Evolutionary conservation across 2,113 vertebrate species (phyloP).

Genomic region (Casuarius casuarius): DNA sequence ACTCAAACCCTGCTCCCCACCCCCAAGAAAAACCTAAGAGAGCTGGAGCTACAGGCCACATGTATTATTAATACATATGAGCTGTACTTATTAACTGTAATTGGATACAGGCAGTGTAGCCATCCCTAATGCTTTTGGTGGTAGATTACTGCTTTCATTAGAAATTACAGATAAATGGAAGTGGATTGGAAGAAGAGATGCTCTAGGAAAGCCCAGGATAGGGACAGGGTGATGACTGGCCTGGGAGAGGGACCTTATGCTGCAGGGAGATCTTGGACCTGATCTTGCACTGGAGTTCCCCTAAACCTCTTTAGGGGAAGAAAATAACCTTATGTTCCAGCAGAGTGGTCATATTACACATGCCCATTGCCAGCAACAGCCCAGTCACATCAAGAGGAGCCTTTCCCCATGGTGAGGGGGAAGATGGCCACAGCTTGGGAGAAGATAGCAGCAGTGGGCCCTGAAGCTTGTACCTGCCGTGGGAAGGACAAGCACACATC

Average conservation of each 20-base stretch:
- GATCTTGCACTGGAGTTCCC: background rate
- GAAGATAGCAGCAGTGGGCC: background rate
- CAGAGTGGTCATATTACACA: background rate
- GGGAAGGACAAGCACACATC: background rate
- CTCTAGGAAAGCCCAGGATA: background rate
- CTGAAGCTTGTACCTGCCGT: background rate
- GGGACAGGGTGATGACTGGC: background rate
- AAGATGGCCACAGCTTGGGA: background rate
- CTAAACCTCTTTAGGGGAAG: background rate
- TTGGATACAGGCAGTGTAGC: background rate
- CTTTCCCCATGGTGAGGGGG: background rate
- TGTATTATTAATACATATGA: background rate
- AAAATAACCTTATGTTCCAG: background rate
- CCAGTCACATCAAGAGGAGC: background rate
- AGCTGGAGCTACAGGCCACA: background rate
- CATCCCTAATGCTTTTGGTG: background rate
- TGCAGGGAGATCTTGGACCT: fast-evolving
- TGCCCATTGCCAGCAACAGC: background rate
- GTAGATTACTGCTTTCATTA: background rate
- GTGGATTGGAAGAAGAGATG: background rate
- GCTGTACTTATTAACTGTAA: background rate
- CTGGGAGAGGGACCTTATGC: background rate
- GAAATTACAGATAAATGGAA: background rate
- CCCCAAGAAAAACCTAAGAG: background rate
- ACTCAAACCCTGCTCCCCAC: background rate